Evolutionary conservation across 2,888 invertebrate genomes (phyloP), one percentile per base, ranked within the genome.

Genomic region (Lysandra coridon): DNA sequence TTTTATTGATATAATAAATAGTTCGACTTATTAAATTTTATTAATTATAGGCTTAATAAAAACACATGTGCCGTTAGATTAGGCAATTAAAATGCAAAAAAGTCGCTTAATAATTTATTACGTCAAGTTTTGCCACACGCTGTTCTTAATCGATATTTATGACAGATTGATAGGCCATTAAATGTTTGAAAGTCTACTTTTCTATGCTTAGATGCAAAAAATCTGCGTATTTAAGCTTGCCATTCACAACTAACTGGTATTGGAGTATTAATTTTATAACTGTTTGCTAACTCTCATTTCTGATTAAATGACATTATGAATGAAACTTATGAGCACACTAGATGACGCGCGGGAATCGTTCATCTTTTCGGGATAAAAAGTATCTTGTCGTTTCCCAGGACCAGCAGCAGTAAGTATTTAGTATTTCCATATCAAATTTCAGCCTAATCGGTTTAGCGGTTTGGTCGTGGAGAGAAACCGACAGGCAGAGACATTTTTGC

Each of bases 111-210:
- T 79, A 79, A 79, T 79, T 79, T 79, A 79, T 79, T 75, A 75
- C 79, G 30, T 49, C 64, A 30, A 75, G 37, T 75, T 30, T 79
- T 57, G 74, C 79, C 79, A 44, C 79, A 79, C 60, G 79, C 79
- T 79, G 75, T 75, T 79, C 79, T 62, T 74, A 79, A 75, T 62
- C 79, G 75, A 79, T 75, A 62, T 79, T 79, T 79, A 62, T 75
- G 74, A 79, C 49, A 76, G 53, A 76, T 57, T 76, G 76, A 76
- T 76, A 76, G 30, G 53, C 76, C 53, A 76, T 76, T 76, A 17
- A 30, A 76, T 30, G 17, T 76, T 57, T 30, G 76, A 76, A 76
- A 76, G 76, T 53, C 57, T 53, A 30, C 57, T 33, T 76, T 76
- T 76, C 6, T 57, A 17, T 14, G 2, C 30, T 76, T 6, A 14